Conservation (phyloP, 35 echinoderm and acorn worm genomes). For the Heliocidaris tuberculata region DNA sequence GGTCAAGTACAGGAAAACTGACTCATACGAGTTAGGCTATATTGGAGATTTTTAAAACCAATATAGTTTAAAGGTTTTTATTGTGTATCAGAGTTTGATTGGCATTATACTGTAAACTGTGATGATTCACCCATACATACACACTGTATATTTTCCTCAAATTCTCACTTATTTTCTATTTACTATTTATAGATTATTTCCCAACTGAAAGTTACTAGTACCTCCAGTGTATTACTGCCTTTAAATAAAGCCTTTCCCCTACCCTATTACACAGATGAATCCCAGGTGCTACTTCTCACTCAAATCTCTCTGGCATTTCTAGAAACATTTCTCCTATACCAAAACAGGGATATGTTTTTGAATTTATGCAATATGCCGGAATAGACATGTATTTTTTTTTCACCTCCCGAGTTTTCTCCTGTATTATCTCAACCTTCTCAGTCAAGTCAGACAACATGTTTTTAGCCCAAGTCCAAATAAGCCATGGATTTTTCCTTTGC, state of each 20-base stretch:
- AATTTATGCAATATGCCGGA: conserved; percentile 49
- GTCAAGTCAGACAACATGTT: conserved; percentile 33
- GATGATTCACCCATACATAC: no score
- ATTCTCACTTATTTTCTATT: no score
- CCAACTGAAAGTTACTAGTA: not conserved
- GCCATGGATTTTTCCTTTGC: not conserved
- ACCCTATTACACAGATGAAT: not conserved
- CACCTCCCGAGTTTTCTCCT: not conserved
- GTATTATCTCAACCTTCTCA: not conserved
- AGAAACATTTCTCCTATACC: conserved; percentile 23
- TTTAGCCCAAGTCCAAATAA: conserved; percentile 1
- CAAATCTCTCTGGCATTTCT: conserved; percentile 38
- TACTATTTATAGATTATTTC: no score
- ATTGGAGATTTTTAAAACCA: not conserved
- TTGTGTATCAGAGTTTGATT: no score
- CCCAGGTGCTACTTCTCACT: conserved; percentile 37
- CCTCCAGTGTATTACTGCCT: not conserved
- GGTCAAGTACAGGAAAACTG: not conserved
- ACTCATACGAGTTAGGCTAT: not conserved
- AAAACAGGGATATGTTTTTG: conserved; percentile 47
- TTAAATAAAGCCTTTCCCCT: not conserved
- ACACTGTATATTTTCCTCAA: no score
- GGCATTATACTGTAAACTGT: no score
- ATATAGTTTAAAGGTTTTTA: not conserved
- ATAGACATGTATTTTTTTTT: not conserved